Percentiles rank a stretch among this genome's conserved stretches.
These are phyloP conservation scores for Drosophila setifemur DNA, from an alignment of 1,140 invertebrate species.

Conservation along the genomic window DNA sequence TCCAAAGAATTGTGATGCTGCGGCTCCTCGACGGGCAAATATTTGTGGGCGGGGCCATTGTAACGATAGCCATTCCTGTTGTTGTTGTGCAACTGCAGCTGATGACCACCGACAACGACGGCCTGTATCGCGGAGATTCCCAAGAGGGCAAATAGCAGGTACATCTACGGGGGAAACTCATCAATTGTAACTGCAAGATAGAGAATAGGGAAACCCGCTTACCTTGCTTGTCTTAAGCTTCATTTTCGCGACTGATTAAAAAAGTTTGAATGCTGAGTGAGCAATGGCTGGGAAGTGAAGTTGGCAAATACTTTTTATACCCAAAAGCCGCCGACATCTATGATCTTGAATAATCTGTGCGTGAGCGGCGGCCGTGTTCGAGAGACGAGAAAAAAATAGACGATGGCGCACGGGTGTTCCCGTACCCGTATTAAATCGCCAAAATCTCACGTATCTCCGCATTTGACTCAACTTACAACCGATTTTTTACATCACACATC, in stretches of 20 bases:
- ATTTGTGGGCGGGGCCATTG: conserved; percentile 64
- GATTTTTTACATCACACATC: background rate
- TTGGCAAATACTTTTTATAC: conserved; percentile 35
- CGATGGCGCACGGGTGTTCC: background rate
- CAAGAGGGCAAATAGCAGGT: background rate
- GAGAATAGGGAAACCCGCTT: no score
- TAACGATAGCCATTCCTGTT: conserved; percentile 60
- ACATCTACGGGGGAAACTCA: background rate
- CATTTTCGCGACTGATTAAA: background rate
- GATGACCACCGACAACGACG: conserved; percentile 21
- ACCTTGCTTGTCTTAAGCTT: conserved; percentile 11
- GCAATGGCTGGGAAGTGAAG: conserved; percentile 16
- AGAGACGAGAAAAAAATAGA: background rate
- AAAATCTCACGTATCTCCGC: conserved; percentile 16
- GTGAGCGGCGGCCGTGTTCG: conserved; percentile 19
- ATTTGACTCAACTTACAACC: conserved; percentile 2
- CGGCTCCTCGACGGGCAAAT: conserved; percentile 45
- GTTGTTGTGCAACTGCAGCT: conserved; percentile 16
- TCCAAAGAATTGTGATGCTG: no score
- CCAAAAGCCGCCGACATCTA: conserved; percentile 4
- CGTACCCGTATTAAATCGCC: background rate
- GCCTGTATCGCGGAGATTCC: conserved; percentile 15
- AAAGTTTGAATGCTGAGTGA: conserved; percentile 19
- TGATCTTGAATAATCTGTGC: conserved; percentile 42
- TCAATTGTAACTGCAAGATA: no score